Base-by-base conservation (phyloP, 2,113 vertebrate species). In the Leptobrachium ailaonicum region DNA sequence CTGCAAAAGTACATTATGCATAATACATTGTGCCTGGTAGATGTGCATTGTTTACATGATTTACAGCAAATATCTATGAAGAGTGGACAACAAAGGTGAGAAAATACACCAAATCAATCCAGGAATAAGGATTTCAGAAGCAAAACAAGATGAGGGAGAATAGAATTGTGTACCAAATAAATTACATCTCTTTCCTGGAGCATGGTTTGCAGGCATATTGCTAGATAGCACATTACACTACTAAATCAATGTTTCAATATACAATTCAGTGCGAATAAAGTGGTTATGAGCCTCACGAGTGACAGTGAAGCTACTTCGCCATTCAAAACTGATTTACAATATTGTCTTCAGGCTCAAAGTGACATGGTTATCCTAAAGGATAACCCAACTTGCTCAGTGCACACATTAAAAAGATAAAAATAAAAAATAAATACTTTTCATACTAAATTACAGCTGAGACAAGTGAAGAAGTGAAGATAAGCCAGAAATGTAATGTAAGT, bases 61-160 rank as follows among this genome's bases (percentile, higher is more conserved):
- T 60, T 60, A 60, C 56, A 60, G 13, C 13, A 14, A 60, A 60
- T 60, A 60, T 64, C 32, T 64, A 40, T 20, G 40, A 20, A 64
- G 62, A 64, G 62, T 64, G 62, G 62, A 64, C n/a, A 64, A 40
- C 62, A 32, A 20, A 64, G 20, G 62, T 40, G n/a, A 64, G 62
- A 64, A 40, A 64, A 64, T 64, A 40, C 62, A 64, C 40, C 6
- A 64, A 64, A 64, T 64, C 62, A 64, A 64, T 64, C 6, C 40
- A 13, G 9, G 62, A 64, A 64, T 64, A 64, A 64, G 14, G 32
- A 64, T 64, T 13, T 20, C 6, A 64, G 13, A 40, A 2, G 20
- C 62, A 64, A 64, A 64, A 64, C 56, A 60, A 60, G 56, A 60
- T 11, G 3, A 60, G 13, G 11, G 56, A 60, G 56, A 60, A 60